Percentiles rank a stretch among this genome's conserved stretches.
Evolutionary conservation across 2,797 vertebrate species (phyloP).

Genomic region (Sebastolobus alascanus): DNA sequence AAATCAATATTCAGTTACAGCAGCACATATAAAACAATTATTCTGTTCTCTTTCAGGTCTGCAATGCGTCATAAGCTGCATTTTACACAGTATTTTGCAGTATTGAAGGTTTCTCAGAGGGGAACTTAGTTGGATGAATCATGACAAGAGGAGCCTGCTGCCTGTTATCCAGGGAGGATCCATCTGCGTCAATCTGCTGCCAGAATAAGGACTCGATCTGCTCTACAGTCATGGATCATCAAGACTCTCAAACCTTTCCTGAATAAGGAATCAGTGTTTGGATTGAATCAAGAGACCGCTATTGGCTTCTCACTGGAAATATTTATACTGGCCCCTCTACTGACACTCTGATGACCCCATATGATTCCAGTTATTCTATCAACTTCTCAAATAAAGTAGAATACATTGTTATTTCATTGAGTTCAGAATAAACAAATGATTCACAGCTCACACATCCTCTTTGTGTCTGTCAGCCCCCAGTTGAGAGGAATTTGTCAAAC

Average conservation of each 20-base stretch:
- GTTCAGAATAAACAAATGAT: slow-evolving; percentile 12
- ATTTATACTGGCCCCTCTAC: neutral
- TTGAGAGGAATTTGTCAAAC: slow-evolving; percentile 34
- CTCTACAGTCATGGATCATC: neutral
- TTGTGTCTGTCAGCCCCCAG: neutral
- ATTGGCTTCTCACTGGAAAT: neutral
- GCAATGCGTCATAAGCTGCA: neutral
- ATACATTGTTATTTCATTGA: neutral
- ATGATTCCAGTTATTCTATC: neutral
- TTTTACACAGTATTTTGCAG: neutral
- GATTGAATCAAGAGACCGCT: neutral
- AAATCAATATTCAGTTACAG: neutral
- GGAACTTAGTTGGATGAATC: neutral
- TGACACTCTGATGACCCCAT: neutral
- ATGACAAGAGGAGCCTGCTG: neutral
- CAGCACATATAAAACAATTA: slow-evolving; percentile 6
- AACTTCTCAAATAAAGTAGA: neutral
- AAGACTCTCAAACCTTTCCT: neutral
- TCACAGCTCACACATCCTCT: neutral
- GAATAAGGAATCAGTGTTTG: neutral
- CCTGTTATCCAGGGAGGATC: neutral
- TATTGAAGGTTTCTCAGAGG: neutral
- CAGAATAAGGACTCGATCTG: neutral
- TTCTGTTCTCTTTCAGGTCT: neutral
- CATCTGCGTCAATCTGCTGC: neutral